Evolutionary conservation across 2,888 invertebrate genomes (phyloP), one percentile per base, ranked within the genome.

Genomic region (Lasioglossum malachurum): DNA sequence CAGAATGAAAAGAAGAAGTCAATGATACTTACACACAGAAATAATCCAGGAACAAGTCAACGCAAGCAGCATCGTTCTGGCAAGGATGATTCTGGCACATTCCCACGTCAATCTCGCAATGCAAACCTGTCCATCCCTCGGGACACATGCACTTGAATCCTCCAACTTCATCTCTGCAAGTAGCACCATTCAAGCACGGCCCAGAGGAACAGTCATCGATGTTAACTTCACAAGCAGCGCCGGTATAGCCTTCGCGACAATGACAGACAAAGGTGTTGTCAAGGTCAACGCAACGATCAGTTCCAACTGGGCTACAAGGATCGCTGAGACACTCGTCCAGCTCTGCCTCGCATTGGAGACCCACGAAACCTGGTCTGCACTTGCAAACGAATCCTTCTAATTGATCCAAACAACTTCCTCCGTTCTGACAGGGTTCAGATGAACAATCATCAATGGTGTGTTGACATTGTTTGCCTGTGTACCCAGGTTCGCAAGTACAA

Each of bases 401-500:
- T 93, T 98, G 97, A 94, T 99, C 98, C 1, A 97, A 95, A 93
- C 99, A 99, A 0, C 97, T 97, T 4, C 98, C 99, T 41, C 98
- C 98, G 94, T 99, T 99, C 93, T 98, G 98, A 95, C 99, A 99
- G 0, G 99, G 99, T 87, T 97, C 96, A 0, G 98, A 97, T 38
- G 97, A 97, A 93, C 99, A 99, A 92, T 99, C 98, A 94, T 99
- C 99, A 83, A 99, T 97, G 0, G 98, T 97, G 93, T 99, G 99
- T 94, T 99, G 99, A 94, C 99, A 99, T 91, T 97, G 97, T 94
- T 98, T 98, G 71, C 99, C 99, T 2, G 99, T 98, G 94, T 97
- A 99, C 1, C 99, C 99, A n/a, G 98, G 97, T 94, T 99, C 98
- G 94, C 99, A 99, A 78, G 97, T 97, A 94, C 99, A 99, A 53